A percentile compares a stretch with the other conserved stretches of the same genome.
Evolutionary conservation across 2,113 vertebrate genomes (phyloP).

Genomic region (Malurus elegans): DNA sequence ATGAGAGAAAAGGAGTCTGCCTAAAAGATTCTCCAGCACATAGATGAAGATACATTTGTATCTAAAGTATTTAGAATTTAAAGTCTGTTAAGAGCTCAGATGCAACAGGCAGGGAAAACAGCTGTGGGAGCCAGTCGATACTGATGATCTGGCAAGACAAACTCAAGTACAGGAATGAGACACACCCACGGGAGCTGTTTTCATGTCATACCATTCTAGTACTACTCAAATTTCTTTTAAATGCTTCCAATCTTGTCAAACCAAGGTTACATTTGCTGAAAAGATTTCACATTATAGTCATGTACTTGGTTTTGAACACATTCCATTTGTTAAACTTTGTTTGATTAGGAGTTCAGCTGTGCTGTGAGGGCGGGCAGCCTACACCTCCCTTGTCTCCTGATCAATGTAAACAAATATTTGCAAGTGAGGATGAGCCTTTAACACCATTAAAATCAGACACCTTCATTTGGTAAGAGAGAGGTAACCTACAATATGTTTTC

Average conservation of each 20-base stretch:
- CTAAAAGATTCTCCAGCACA: neutral
- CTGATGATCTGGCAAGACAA: neutral
- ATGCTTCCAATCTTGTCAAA: neutral
- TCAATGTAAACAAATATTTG: neutral
- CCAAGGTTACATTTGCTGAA: neutral
- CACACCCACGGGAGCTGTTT: neutral
- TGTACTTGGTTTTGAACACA: neutral
- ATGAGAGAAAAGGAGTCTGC: neutral
- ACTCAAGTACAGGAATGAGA: neutral
- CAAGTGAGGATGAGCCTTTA: neutral
- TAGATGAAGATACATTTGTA: neutral
- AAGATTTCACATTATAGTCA: neutral
- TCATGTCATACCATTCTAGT: neutral
- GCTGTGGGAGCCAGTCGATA: neutral
- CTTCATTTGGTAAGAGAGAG: neutral
- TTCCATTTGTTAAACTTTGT: neutral
- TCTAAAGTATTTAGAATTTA: neutral
- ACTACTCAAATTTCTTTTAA: neutral
- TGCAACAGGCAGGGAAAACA: neutral
- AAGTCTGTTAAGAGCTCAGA: neutral
- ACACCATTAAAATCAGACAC: neutral
- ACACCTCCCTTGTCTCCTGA: neutral
- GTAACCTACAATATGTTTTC: neutral
- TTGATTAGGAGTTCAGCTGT: neutral
- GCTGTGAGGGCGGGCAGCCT: neutral